Percentiles rank a stretch among this genome's conserved stretches.
These are phyloP conservation scores for Fulmarus glacialis DNA, from an alignment of 2,113 vertebrate species.

Conservation along the genomic window DNA sequence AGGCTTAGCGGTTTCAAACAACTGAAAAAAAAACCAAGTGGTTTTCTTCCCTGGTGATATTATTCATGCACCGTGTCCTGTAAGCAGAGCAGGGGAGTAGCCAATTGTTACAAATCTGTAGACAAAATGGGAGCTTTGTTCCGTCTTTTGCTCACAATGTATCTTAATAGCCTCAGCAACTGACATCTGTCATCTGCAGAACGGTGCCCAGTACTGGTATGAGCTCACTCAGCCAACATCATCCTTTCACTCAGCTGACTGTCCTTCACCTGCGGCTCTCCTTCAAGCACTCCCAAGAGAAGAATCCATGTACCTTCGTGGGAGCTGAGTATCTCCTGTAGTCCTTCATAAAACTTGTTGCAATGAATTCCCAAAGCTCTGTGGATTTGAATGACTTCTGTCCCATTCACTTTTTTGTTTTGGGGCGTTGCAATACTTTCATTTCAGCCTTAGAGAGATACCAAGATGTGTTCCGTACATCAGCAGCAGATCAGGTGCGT, in stretches of 20 bases:
- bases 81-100: not conserved
- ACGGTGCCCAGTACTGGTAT: not conserved
- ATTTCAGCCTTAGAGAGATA: not conserved
- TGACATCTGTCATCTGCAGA: not conserved
- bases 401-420: not conserved
- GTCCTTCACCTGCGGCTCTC: accelerated
- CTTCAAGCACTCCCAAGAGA: not conserved
- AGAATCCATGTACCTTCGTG: not conserved
- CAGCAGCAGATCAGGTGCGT: not conserved
- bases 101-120: not conserved
- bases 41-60: not conserved
- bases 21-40: not conserved
- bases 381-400: not conserved
- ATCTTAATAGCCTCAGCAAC: not conserved
- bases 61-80: not conserved
- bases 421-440: not conserved
- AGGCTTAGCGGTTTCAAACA: not conserved
- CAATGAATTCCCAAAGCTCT: not conserved
- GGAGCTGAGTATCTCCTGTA: not conserved
- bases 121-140: not conserved
- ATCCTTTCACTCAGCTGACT: not conserved
- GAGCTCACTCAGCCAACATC: not conserved
- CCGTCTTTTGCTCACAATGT: not conserved
- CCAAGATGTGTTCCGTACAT: not conserved
- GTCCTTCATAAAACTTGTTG: not conserved